A percentile compares a stretch with the other conserved stretches of the same genome.
phyloP scores from a whole-genome alignment of 2,797 vertebrate genomes.

The Siniperca obscura region DNA sequence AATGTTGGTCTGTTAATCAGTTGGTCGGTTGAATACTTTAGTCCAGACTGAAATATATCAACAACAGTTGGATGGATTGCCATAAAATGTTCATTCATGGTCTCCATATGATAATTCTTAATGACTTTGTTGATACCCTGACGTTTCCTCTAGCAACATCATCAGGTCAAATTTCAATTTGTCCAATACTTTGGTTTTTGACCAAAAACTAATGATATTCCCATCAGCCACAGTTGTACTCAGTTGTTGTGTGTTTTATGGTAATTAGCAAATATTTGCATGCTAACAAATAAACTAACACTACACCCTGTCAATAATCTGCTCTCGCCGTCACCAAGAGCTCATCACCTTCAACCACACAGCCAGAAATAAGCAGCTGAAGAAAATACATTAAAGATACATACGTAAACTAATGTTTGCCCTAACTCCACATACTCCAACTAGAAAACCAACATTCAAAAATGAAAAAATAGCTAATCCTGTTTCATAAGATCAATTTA shows the following conservation, averaged over 20 bases:
- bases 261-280: background rate
- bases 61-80: background rate
- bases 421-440: constrained; percentile 81
- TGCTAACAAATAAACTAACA: background rate
- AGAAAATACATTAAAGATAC: constrained; percentile 7
- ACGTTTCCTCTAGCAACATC: background rate
- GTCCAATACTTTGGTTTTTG: too few species aligned
- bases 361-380: background rate
- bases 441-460: background rate
- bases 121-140: too few species aligned
- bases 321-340: constrained; percentile 12
- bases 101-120: background rate
- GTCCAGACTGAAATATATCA: background rate
- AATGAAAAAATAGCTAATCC: background rate
- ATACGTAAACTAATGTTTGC: constrained; percentile 84
- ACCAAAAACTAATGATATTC: background rate
- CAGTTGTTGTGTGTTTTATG: background rate
- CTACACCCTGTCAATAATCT: constrained; percentile 1
- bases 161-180: too few species aligned
- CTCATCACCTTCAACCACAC: constrained; percentile 1
- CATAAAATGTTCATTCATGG: background rate
- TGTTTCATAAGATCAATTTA: background rate
- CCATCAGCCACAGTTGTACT: background rate
- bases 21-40: background rate
- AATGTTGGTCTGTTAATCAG: too few species aligned